Evolutionary conservation across 92 coral and sea anemone species (phyloP).

Genomic region (Galaxea fascicularis): DNA sequence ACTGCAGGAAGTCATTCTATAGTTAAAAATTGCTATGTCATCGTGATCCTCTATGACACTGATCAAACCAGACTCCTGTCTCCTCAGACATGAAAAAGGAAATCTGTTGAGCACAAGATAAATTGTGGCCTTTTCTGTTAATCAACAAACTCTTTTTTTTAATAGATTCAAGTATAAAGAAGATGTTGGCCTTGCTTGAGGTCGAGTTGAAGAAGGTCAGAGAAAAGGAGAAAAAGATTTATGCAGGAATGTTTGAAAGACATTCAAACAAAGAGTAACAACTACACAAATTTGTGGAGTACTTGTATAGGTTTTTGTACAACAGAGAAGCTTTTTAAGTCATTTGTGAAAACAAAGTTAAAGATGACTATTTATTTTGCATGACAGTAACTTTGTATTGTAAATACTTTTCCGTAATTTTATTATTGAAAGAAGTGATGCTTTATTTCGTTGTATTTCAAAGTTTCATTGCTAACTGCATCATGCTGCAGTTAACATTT

Average conservation of each 20-base stretch:
- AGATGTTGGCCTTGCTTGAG: conserved; percentile 68
- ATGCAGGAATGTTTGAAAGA: conserved; percentile 93
- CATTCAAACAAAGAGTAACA: conserved; percentile 34
- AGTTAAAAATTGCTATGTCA: too few relatives aligned
- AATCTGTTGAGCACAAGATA: too few relatives aligned
- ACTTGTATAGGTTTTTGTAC: background rate
- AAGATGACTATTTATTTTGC: background rate
- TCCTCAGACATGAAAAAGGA: too few relatives aligned
- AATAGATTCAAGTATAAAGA: conserved; percentile 77
- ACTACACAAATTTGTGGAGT: background rate
- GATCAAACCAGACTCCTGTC: too few relatives aligned
- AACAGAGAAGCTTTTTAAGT: conserved; percentile 1
- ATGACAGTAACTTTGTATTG: background rate
- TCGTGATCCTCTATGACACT: too few relatives aligned
- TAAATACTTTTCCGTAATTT: background rate
- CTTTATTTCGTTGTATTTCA: background rate
- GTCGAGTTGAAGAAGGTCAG: conserved; percentile 79
- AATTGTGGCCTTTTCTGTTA: background rate
- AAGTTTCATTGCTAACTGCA: background rate
- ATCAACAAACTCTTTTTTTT: background rate
- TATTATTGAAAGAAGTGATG: too few relatives aligned
- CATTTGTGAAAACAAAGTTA: background rate
- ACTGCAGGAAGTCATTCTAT: too few relatives aligned
- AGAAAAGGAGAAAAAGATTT: conserved; percentile 87
- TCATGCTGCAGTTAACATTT: too few relatives aligned